These are phyloP conservation scores for Macrocentrus cingulum DNA, from an alignment of 1,140 invertebrate species.

Conservation along the genomic window DNA sequence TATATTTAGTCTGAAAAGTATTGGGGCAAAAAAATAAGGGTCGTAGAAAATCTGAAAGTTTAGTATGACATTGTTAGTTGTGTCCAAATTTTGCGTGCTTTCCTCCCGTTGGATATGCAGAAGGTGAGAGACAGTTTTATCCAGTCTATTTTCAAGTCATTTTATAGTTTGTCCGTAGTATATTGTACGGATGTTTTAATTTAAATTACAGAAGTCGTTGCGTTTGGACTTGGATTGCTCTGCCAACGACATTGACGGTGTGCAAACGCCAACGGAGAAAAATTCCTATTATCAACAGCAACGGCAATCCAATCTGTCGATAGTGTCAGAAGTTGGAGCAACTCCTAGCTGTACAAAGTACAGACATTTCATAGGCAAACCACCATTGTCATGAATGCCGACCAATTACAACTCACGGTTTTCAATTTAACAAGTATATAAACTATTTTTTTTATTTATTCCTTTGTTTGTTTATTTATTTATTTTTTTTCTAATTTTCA, in stretches of 20 bases:
- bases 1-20: too few relatives aligned
- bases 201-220: conserved; percentile 62
- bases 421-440: too few relatives aligned
- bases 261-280: conserved; percentile 36
- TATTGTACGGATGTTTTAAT: too few relatives aligned
- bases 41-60: conserved; percentile 39
- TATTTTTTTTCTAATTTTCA: too few relatives aligned
- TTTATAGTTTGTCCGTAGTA: conserved; percentile 38
- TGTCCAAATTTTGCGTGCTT: conserved; percentile 58
- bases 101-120: conserved; percentile 52
- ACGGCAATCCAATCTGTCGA: conserved; percentile 40
- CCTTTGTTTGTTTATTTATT: too few relatives aligned
- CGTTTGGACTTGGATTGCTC: conserved; percentile 70
- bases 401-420: too few relatives aligned
- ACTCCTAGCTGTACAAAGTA: conserved; percentile 41
- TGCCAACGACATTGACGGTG: conserved; percentile 59
- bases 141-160: conserved; percentile 19
- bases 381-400: conserved; percentile 39
- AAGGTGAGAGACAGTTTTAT: conserved; percentile 52
- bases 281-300: conserved; percentile 32
- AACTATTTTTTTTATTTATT: too few relatives aligned
- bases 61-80: conserved; percentile 58
- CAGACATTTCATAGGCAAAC: conserved; percentile 44
- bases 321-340: conserved; percentile 39
- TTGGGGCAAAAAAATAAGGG: too few relatives aligned